phyloP scores from a whole-genome alignment of 2,888 invertebrate species.

The Drosophila quasianomalipes region DNA sequence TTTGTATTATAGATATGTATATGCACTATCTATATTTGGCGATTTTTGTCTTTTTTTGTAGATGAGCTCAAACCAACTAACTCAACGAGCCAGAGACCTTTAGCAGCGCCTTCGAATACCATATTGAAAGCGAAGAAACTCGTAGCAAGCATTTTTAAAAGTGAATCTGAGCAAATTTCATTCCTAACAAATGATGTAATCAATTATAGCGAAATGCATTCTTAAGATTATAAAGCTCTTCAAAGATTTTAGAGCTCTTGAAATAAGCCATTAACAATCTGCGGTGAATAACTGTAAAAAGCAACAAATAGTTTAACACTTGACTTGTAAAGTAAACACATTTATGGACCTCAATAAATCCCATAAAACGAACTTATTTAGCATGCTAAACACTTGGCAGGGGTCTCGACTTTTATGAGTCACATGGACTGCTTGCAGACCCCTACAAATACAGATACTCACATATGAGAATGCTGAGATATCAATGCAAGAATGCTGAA shows the following conservation, averaged over 20 bases:
- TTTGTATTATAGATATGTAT: constrained; percentile 51
- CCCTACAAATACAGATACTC: constrained; percentile 3
- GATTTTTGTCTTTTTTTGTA: constrained; percentile 13
- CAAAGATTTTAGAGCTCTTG: not conserved
- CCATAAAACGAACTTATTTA: constrained; percentile 56
- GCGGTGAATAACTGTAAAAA: constrained; percentile 11
- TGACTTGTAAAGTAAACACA: constrained; percentile 6
- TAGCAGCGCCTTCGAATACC: not conserved
- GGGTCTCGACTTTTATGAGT: constrained; percentile 46
- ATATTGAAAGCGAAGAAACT: constrained; percentile 38
- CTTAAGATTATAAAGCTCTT: not conserved
- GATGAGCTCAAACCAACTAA: constrained; percentile 14
- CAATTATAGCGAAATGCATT: constrained; percentile 27
- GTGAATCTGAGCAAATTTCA: constrained; percentile 42
- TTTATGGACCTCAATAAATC: constrained; percentile 39
- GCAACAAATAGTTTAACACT: constrained; percentile 34
- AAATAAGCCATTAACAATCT: not conserved
- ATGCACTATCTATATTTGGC: constrained; percentile 14
- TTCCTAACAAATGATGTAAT: constrained; percentile 20
- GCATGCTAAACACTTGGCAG: constrained; percentile 57
- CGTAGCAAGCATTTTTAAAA: constrained; percentile 13
- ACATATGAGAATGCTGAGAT: constrained; percentile 2
- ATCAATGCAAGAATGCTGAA: constrained; percentile 28
- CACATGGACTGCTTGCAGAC: constrained; percentile 17
- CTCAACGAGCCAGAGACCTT: constrained; percentile 22